phyloP scores from a whole-genome alignment of 2,113 vertebrate species.

The Semnornis frantzii region DNA sequence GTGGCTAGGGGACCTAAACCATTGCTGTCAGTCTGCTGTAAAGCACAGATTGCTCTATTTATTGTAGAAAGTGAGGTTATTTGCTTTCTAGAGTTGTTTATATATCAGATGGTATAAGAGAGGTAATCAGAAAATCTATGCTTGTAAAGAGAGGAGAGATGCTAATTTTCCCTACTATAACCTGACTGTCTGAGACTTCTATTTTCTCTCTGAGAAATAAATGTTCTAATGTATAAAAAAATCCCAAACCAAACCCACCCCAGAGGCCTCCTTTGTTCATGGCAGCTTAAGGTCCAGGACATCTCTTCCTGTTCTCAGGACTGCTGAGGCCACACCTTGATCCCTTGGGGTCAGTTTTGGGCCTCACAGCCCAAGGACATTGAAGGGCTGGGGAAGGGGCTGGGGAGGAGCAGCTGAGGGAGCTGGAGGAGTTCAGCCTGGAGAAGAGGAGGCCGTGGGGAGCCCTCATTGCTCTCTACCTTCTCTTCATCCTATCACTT shows the following conservation, averaged over 20 bases:
- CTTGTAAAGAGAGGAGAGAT: constrained; percentile 89
- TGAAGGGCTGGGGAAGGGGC: too few relatives aligned
- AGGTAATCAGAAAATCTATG: constrained; percentile 83
- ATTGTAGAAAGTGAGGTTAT: constrained; percentile 89
- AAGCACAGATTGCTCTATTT: constrained; percentile 90
- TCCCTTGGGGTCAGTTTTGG: too few relatives aligned
- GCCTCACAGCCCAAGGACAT: too few relatives aligned
- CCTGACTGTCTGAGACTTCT: constrained; percentile 87
- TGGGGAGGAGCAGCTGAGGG: too few relatives aligned
- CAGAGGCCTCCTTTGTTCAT: neutral
- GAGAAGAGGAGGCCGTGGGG: too few relatives aligned
- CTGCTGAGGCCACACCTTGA: too few relatives aligned
- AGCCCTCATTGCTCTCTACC: too few relatives aligned
- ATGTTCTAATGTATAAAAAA: constrained; percentile 81
- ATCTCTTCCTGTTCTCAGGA: too few relatives aligned
- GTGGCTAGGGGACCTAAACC: constrained; percentile 72
- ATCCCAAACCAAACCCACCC: neutral
- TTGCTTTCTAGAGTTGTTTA: constrained; percentile 89
- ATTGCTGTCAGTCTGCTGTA: constrained; percentile 80
- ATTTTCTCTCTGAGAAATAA: constrained; percentile 95
- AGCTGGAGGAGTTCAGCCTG: too few relatives aligned
- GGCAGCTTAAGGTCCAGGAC: neutral
- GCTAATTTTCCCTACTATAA: constrained; percentile 93
- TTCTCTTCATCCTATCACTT: too few relatives aligned
- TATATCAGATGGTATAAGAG: constrained; percentile 88